A percentile compares a stretch with the other conserved stretches of the same genome.
These are phyloP conservation scores for Takifugu ocellatus DNA, from an alignment of 2,797 vertebrate species.

Conservation along the genomic window DNA sequence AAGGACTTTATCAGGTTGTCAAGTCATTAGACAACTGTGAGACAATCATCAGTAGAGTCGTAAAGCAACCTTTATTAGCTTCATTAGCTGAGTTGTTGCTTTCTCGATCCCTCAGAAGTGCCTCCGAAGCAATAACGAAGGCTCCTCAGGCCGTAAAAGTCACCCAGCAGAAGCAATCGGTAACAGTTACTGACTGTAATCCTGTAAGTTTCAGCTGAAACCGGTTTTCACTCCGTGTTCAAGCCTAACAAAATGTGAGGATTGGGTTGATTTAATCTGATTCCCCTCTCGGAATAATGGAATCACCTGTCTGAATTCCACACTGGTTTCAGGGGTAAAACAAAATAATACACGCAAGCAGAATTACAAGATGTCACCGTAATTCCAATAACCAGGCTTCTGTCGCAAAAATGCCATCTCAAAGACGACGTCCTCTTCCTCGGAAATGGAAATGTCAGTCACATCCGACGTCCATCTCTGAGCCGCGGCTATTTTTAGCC, in stretches of 20 bases:
- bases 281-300: not conserved
- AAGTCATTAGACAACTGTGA: not conserved
- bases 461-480: slow-evolving; percentile 46
- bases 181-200: not conserved
- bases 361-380: slow-evolving; percentile 26
- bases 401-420: slow-evolving; percentile 39
- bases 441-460: slow-evolving; percentile 61
- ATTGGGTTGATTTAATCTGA: too few species aligned
- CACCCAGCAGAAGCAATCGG: too few species aligned
- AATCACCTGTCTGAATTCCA: not conserved
- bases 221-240: too few species aligned
- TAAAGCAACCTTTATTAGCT: slow-evolving; percentile 38
- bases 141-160: slow-evolving; percentile 4
- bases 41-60: slow-evolving; percentile 21
- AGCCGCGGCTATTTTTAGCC: slow-evolving; percentile 58
- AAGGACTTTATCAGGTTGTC: too few species aligned
- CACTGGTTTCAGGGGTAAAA: not conserved
- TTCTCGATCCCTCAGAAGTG: too few species aligned
- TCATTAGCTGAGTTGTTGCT: not conserved
- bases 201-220: not conserved
- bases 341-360: slow-evolving; percentile 9
- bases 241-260: too few species aligned
- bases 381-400: slow-evolving; percentile 25
- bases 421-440: slow-evolving; percentile 37
- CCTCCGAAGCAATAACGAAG: slow-evolving; percentile 10